Evolutionary conservation across 37 sponge, comb jelly and placozoan genomes (phyloP), one percentile per base, ranked within the genome.

Genomic region (Geodia barretti): DNA sequence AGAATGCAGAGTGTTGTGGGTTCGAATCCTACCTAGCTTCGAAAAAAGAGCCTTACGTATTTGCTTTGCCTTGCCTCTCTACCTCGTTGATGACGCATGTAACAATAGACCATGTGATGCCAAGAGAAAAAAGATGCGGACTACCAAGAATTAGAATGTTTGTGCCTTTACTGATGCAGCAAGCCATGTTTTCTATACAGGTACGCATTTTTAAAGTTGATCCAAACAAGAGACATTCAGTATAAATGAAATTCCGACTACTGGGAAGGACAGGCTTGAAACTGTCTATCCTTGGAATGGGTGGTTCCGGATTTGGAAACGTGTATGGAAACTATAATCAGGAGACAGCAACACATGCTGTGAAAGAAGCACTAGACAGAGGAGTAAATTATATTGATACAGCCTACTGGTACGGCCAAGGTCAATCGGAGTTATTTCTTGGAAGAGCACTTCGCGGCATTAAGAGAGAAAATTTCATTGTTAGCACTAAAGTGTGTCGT

Each of bases 361-460:
- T 91, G 2, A 59, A 78, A 33, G 65, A 66, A 47, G 82, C 86
- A 19, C 30, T 96, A n/a, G 63, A 86, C 37, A 40, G 47, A 58
- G 99, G 96, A 21, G 73, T 96, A 30, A 96, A 98, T 69, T 93
- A 87, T 65, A 84, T 98, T 38, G 99, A 98, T 70, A 96, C 96
- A 20, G 92, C 99, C 0, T 83, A 88, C 34, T 98, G 94, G 92
- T 98, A 98, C 76, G 96, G 94, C 1, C 92, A 94, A 30, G 89
- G 94, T n/a, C 30, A 77, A 67, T 94, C 97, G 11, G 99, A 98
- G 62, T 41, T 0, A 25, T 87, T 96, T 41, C 71, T 98, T 33
- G 96, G 99, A 1, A 54, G 84, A 67, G 94, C 85, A 26, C 37
- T 92, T 41, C 39, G 88, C 28, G 86, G 80, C 1, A 68, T 97